These are phyloP conservation scores for Delia radicum DNA, from an alignment of 1,140 invertebrate genomes.

Conservation along the genomic window DNA sequence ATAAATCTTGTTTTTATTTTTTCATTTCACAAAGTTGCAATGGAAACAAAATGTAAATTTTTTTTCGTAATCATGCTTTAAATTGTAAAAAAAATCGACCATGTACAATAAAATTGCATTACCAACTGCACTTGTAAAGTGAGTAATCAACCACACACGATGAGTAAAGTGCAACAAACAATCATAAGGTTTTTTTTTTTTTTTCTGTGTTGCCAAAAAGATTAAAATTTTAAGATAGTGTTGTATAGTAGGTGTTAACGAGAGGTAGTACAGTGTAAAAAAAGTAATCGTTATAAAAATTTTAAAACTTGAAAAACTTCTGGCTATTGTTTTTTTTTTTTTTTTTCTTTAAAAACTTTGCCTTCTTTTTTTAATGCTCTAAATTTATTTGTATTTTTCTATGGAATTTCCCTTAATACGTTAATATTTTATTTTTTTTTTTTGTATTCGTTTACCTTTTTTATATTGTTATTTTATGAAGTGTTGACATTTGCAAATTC, in stretches of 20 bases:
- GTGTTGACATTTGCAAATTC: constrained; percentile 11
- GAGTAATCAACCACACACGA: constrained; percentile 3
- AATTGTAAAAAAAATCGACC: not conserved
- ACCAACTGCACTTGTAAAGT: not conserved
- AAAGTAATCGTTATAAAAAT: not conserved
- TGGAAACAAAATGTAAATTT: too few species aligned
- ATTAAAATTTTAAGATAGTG: not conserved
- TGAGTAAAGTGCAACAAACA: not conserved
- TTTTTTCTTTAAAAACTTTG: not conserved
- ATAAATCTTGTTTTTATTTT: too few species aligned
- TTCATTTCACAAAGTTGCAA: too few species aligned
- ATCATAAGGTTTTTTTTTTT: not conserved
- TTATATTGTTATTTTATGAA: constrained; percentile 5
- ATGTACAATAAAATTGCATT: not conserved
- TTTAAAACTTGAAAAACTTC: too few species aligned
- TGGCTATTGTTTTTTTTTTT: not conserved
- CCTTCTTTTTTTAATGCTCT: not conserved
- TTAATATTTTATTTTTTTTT: not conserved
- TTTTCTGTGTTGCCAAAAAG: not conserved
- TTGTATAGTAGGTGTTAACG: not conserved
- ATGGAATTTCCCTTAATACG: not conserved
- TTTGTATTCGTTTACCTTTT: not conserved
- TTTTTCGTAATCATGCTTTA: too few species aligned
- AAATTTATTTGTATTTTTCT: not conserved
- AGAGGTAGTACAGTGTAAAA: not conserved